Evolutionary conservation across 2,113 vertebrate species (phyloP), one percentile per base, ranked within the genome.

Genomic region (Zosterops hypoxanthus): DNA sequence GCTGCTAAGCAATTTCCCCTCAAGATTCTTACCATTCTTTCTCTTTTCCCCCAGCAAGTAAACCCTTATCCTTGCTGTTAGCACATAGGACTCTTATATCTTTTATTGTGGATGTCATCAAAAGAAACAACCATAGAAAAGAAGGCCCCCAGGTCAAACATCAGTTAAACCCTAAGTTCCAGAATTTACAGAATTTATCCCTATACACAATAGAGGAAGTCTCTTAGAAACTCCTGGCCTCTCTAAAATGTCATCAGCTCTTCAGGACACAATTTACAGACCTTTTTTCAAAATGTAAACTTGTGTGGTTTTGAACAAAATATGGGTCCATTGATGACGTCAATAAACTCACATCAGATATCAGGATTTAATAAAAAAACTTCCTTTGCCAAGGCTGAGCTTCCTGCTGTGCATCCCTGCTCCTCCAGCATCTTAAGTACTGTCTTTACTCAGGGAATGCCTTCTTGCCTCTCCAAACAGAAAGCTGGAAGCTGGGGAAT

Each of bases 281-380:
- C 12, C 4, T 44, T 57, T 49, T 47, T 47, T 47, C 7, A 18
- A 4, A 9, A 73, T 71, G 57, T 53, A 57, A 56, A 63, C 20
- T 36, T 57, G 9, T 1, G 2, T 41, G 11, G 0, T 57, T 94
- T 86, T 73, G 14, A 89, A 55, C 50, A 73, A 90, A 73, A 23
- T 0, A 0, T 9, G 42, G 46, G 11, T 36, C 28, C 4, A 1
- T 6, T 41, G 50, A 25, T 56, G 20, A n/a, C 0, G 0, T 46
- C 53, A 71, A 42, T 42, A 49, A 55, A 33, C 13, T 39, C 50
- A 31, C 21, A n/a, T 57, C 14, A n/a, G 42, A 33, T 23, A 47
- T 21, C 31, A 68, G 36, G 65, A 68, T n/a, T 76, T 65, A 64
- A 69, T 41, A 49, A 24, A 41, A 41, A 87, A 79, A 24, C 39